phyloP scores from a whole-genome alignment of 2,113 vertebrate genomes.

The Pedetes capensis region DNA sequence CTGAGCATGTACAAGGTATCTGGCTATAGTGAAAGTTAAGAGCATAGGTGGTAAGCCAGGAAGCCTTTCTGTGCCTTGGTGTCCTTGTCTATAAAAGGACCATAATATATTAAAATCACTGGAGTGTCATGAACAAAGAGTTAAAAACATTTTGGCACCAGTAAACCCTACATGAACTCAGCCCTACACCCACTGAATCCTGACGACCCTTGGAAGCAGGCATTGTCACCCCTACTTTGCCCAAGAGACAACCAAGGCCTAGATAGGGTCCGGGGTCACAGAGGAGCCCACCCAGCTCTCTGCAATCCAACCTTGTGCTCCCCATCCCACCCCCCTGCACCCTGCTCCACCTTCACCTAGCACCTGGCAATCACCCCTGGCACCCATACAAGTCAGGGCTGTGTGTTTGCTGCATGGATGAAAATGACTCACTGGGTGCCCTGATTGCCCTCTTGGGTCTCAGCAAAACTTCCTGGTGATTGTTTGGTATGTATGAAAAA shows the following conservation, averaged over 20 bases:
- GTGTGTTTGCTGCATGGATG: background rate
- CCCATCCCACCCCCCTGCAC: background rate
- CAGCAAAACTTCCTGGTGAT: constrained; percentile 18
- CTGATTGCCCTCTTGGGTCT: background rate
- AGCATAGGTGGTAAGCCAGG: background rate
- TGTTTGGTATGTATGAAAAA: background rate
- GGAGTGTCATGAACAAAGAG: background rate
- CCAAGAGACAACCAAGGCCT: background rate
- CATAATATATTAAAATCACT: background rate
- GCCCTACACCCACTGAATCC: background rate
- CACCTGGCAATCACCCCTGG: background rate
- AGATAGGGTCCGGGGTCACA: background rate
- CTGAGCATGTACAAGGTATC: fast-evolving
- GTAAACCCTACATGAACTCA: background rate
- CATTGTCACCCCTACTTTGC: no score
- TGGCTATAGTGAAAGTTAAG: background rate
- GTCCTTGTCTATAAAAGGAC: background rate
- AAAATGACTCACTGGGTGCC: constrained; percentile 44
- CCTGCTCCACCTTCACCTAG: background rate
- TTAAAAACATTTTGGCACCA: background rate
- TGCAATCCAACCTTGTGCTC: background rate
- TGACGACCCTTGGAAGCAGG: background rate
- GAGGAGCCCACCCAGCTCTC: background rate
- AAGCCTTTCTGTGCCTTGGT: background rate
- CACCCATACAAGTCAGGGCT: background rate